Evolutionary conservation across 2,113 vertebrate genomes (phyloP).

Genomic region (Dromas ardeola): DNA sequence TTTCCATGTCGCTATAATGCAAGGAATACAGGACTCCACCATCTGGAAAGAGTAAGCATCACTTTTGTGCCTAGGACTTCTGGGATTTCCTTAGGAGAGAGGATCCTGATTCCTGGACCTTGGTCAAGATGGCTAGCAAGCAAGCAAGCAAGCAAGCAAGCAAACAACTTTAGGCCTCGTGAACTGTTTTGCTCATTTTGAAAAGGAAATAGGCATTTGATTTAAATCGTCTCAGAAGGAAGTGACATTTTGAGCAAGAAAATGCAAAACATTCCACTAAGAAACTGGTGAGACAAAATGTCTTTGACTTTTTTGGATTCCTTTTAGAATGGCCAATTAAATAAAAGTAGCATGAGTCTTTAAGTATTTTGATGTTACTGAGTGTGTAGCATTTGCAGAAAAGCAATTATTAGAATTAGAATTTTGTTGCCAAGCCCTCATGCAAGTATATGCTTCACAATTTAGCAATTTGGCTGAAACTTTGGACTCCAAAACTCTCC

Average conservation of each 20-base stretch:
- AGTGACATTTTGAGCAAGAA: neutral
- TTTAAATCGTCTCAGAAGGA: neutral
- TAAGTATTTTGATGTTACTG: neutral
- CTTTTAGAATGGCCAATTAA: neutral
- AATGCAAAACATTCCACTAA: neutral
- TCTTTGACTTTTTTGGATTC: neutral
- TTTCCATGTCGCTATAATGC: neutral
- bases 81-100: neutral
- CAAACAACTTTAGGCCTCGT: neutral
- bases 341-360: neutral
- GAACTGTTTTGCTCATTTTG: neutral
- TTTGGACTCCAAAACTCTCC: neutral
- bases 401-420: neutral
- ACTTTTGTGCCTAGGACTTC: neutral
- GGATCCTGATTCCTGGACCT: neutral
- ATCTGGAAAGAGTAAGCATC: neutral
- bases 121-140: neutral
- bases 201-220: neutral
- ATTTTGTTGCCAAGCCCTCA: neutral
- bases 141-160: neutral
- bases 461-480: neutral
- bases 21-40: neutral
- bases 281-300: neutral
- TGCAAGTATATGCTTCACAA: neutral
- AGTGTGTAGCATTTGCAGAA: neutral